Evolutionary conservation across 2,888 invertebrate genomes (phyloP).

Genomic region (Phorcus lineatus): DNA sequence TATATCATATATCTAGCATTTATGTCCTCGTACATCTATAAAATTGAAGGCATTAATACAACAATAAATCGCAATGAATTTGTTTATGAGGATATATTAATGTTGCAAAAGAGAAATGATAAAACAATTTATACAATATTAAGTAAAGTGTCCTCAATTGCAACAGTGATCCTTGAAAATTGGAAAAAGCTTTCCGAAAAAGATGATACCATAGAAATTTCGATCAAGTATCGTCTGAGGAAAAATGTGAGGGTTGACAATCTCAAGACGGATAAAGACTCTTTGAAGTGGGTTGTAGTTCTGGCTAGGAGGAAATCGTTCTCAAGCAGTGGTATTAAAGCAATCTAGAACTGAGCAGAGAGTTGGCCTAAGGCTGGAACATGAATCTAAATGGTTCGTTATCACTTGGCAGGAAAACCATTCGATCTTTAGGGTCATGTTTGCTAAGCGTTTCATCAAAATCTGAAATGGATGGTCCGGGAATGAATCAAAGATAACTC

Average conservation of each 20-base stretch:
- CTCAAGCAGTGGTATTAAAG: neutral
- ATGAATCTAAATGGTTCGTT: neutral
- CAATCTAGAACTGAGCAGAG: neutral
- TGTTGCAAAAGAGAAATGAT: too few relatives aligned
- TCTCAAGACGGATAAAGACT: neutral
- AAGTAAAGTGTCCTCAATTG: neutral
- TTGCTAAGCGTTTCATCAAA: neutral
- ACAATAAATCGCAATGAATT: too few relatives aligned
- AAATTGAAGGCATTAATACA: too few relatives aligned
- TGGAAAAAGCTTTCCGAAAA: too few relatives aligned
- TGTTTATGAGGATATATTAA: too few relatives aligned
- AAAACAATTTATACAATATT: neutral
- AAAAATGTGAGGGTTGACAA: too few relatives aligned
- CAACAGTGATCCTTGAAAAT: neutral
- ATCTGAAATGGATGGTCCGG: neutral
- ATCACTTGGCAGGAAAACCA: neutral
- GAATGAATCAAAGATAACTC: neutral
- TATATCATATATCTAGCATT: too few relatives aligned
- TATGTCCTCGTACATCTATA: too few relatives aligned
- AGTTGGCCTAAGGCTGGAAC: neutral
- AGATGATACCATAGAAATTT: too few relatives aligned
- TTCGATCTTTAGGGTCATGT: slow-evolving; percentile 7
- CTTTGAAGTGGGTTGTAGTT: neutral
- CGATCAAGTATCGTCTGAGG: too few relatives aligned
- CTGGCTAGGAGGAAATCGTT: neutral